Percentiles rank a stretch among this genome's conserved stretches.
phyloP scores from a whole-genome alignment of 92 coral and sea anemone genomes.

The Bergia puertoricense region DNA sequence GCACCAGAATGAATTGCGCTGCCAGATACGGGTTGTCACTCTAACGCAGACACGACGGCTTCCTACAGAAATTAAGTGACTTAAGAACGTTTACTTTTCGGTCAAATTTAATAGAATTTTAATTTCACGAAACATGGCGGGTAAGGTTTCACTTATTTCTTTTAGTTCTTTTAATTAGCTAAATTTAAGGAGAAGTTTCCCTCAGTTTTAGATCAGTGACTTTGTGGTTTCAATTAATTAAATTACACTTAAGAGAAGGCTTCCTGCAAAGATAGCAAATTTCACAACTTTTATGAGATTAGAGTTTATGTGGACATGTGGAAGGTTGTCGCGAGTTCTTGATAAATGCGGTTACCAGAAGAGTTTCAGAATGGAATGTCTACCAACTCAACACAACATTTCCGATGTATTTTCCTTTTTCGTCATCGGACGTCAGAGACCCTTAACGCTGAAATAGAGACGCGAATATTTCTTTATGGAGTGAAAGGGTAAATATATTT shows the following conservation, averaged over 20 bases:
- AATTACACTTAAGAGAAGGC: slow-evolving; percentile 37
- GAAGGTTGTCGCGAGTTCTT: slow-evolving; percentile 3
- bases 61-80: slow-evolving; percentile 54
- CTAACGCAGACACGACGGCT: slow-evolving; percentile 32
- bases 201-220: slow-evolving; percentile 44
- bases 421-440: slow-evolving; percentile 23
- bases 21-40: slow-evolving; percentile 36
- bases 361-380: slow-evolving; percentile 26
- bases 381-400: slow-evolving; percentile 29
- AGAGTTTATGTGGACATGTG: slow-evolving; percentile 18
- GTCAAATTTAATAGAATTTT: slow-evolving; percentile 84
- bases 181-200: slow-evolving; percentile 49
- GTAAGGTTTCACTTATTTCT: slow-evolving; percentile 46
- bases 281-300: slow-evolving; percentile 29
- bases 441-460: slow-evolving; percentile 23
- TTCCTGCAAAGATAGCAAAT: slow-evolving; percentile 28
- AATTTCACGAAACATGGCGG: slow-evolving; percentile 65
- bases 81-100: slow-evolving; percentile 62
- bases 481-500: slow-evolving; percentile 32
- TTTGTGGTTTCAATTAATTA: slow-evolving; percentile 45
- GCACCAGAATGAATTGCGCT: not conserved
- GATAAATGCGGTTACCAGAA: slow-evolving; percentile 18
- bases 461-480: slow-evolving; percentile 21
- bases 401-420: slow-evolving; percentile 28
- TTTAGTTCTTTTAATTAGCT: slow-evolving; percentile 67